Evolutionary conservation across 2,113 vertebrate species (phyloP).

Genomic region (Naja naja): DNA sequence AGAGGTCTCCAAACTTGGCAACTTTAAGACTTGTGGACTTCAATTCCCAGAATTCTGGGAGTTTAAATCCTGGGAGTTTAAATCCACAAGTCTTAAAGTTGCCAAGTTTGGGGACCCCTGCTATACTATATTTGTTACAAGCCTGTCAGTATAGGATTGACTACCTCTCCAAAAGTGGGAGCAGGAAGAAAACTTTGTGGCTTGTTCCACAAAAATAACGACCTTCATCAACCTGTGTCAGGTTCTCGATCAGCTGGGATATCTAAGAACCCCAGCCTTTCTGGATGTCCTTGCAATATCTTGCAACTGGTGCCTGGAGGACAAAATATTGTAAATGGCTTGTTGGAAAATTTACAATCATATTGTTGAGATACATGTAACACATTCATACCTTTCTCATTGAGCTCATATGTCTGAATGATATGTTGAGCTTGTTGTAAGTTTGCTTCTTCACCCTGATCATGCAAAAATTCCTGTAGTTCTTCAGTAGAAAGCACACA

Average conservation of each 20-base stretch:
- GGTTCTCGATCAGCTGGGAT: background rate
- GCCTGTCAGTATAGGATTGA: background rate
- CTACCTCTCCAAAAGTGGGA: background rate
- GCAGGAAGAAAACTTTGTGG: background rate
- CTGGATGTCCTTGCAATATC: background rate
- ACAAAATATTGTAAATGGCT: background rate
- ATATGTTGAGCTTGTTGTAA: constrained; percentile 72
- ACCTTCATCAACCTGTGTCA: background rate
- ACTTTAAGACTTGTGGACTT: too few relatives aligned
- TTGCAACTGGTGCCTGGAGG: background rate
- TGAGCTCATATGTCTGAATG: constrained; percentile 84
- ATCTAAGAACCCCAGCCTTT: background rate
- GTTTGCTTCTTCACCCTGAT: constrained; percentile 85
- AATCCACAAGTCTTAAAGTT: too few relatives aligned
- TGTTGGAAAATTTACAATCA: background rate
- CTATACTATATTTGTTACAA: background rate
- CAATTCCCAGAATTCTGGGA: too few relatives aligned
- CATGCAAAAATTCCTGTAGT: constrained; percentile 86
- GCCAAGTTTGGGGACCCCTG: too few relatives aligned
- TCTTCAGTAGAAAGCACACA: constrained; percentile 79
- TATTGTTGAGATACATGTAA: background rate
- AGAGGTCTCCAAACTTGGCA: too few relatives aligned
- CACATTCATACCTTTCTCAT: constrained; percentile 78
- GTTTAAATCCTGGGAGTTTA: too few relatives aligned
- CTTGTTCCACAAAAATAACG: background rate